Evolutionary conservation across 2,888 invertebrate genomes (phyloP).

Genomic region (Cyaniris semiargus): DNA sequence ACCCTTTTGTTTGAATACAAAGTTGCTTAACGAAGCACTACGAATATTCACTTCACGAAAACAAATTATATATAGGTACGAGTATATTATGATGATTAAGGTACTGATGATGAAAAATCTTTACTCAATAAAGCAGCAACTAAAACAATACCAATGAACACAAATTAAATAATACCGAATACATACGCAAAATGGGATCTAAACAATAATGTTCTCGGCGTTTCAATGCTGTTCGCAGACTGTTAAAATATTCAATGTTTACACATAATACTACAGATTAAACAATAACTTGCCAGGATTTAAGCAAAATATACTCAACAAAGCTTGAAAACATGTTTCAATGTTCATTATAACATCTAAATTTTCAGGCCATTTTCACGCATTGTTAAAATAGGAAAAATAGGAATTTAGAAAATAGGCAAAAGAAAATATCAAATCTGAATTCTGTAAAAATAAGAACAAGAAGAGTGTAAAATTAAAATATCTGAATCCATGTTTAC

Average conservation of each 20-base stretch:
- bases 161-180: conserved; percentile 16
- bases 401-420: background rate
- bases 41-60: too few relatives aligned
- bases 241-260: conserved; percentile 26
- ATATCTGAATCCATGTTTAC: too few relatives aligned
- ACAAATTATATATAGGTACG: too few relatives aligned
- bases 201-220: conserved; percentile 1
- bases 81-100: too few relatives aligned
- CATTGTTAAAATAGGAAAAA: background rate
- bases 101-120: background rate
- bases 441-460: too few relatives aligned
- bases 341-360: background rate
- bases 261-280: conserved; percentile 17
- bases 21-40: too few relatives aligned
- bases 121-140: background rate
- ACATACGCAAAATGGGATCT: conserved; percentile 11
- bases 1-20: background rate
- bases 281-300: conserved; percentile 14
- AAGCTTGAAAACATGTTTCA: background rate
- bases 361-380: background rate
- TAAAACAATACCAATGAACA: background rate
- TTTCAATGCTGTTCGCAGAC: background rate
- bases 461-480: too few relatives aligned
- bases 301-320: conserved; percentile 6
- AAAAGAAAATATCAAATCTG: too few relatives aligned